Conservation (phyloP, 2,888 invertebrate species). For the Pterostichus niger region DNA sequence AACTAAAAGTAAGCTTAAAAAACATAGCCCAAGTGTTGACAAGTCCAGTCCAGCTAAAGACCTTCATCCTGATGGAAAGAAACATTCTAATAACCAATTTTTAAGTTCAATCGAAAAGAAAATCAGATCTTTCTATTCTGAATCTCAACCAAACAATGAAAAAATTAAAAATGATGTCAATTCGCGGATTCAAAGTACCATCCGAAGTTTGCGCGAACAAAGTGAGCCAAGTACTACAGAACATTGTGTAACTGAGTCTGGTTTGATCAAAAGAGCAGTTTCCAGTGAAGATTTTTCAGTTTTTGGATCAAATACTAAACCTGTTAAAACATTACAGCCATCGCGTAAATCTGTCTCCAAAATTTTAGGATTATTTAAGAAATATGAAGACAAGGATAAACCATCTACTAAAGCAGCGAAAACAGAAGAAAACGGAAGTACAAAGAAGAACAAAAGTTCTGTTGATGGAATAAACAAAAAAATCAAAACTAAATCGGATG, state of each 20-base stretch:
- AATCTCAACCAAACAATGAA: slow-evolving; percentile 74
- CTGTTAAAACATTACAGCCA: slow-evolving; percentile 77
- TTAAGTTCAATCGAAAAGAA: slow-evolving; percentile 89
- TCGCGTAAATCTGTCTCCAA: slow-evolving; percentile 85
- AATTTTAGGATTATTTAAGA: slow-evolving; percentile 88
- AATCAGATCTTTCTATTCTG: slow-evolving; percentile 77
- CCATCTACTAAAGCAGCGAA: slow-evolving; percentile 72
- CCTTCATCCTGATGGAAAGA: slow-evolving; percentile 71
- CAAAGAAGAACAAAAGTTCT: slow-evolving; percentile 72
- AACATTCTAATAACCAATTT: slow-evolving; percentile 77
- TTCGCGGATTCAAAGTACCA: slow-evolving; percentile 79
- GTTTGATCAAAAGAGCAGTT: slow-evolving; percentile 85
- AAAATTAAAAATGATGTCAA: slow-evolving; percentile 74
- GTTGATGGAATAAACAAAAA: slow-evolving; percentile 69
- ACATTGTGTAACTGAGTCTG: slow-evolving; percentile 81
- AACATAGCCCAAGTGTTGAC: slow-evolving; percentile 37
- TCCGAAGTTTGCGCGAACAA: slow-evolving; percentile 82
- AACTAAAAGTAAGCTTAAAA: slow-evolving; percentile 16
- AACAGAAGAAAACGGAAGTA: slow-evolving; percentile 67
- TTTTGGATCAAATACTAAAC: slow-evolving; percentile 72
- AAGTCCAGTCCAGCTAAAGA: slow-evolving; percentile 60
- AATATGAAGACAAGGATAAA: slow-evolving; percentile 84
- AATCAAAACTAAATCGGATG: slow-evolving; percentile 69
- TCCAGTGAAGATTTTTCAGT: slow-evolving; percentile 85
- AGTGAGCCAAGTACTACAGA: slow-evolving; percentile 81